Conservation (phyloP, 2,113 vertebrate genomes). For the Tricholaema leucomelas region DNA sequence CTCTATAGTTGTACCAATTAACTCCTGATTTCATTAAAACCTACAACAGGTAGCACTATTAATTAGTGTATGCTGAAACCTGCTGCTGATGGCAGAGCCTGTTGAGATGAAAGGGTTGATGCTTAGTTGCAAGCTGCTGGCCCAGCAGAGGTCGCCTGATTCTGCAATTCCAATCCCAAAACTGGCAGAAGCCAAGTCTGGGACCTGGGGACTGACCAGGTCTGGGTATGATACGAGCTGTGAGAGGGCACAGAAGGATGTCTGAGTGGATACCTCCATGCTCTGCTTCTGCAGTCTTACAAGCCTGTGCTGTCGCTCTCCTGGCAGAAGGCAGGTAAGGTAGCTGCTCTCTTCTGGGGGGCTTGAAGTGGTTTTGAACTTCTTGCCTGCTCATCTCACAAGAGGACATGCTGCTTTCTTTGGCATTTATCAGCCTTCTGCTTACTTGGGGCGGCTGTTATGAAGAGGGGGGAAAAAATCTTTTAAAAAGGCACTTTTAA, state of each 20-base stretch:
- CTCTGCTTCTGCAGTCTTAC: not conserved
- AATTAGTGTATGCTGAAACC: not conserved
- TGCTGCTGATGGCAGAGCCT: not conserved
- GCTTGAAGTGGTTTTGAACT: not conserved
- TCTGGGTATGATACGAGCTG: not conserved
- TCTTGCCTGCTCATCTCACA: not conserved
- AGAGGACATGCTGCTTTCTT: not conserved
- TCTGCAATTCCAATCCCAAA: not conserved
- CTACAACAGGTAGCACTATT: not conserved
- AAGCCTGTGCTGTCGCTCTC: not conserved
- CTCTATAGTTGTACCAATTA: too few relatives aligned
- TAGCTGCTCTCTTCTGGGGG: not conserved
- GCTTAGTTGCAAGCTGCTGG: not conserved
- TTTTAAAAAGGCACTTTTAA: not conserved
- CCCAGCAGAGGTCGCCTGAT: not conserved
- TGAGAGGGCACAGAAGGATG: not conserved
- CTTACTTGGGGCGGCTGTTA: not conserved
- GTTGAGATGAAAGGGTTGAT: not conserved
- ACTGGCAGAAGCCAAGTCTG: not conserved
- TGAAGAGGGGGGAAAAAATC: not conserved
- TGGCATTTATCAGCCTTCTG: not conserved
- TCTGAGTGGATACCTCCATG: not conserved
- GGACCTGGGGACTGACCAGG: too few relatives aligned
- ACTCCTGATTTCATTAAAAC: too few relatives aligned
- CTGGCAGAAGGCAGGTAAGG: not conserved